These are phyloP conservation scores for Rhabdornis inornatus DNA, from an alignment of 2,113 vertebrate genomes.

Conservation along the genomic window DNA sequence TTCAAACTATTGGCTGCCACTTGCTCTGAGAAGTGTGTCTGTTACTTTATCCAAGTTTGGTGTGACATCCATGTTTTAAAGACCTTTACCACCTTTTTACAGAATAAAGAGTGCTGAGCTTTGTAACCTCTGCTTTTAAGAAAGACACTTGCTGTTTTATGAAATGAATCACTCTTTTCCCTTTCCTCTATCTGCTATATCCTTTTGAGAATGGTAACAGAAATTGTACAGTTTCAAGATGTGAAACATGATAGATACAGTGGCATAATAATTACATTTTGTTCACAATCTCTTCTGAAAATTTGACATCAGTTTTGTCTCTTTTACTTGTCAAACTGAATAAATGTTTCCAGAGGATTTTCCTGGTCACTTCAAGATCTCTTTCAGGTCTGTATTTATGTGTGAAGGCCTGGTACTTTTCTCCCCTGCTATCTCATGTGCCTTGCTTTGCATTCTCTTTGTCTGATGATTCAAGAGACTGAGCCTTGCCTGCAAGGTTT, in stretches of 20 bases:
- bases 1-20: neutral
- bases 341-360: neutral
- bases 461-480: neutral
- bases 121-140: constrained; percentile 12
- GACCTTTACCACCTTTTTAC: neutral
- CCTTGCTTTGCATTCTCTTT: neutral
- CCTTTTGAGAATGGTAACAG: neutral
- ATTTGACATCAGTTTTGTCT: neutral
- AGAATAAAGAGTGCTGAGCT: neutral
- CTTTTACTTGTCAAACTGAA: neutral
- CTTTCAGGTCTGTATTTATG: neutral
- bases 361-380: neutral
- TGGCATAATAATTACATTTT: neutral
- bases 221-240: neutral
- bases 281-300: neutral
- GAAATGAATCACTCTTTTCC: neutral
- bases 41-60: neutral
- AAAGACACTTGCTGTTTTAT: neutral
- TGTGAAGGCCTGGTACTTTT: neutral
- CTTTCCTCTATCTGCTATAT: neutral
- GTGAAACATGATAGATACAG: neutral
- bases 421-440: fast-evolving
- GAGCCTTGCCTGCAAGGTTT: neutral
- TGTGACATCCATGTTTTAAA: neutral
- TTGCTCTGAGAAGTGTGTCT: neutral